phyloP scores from a whole-genome alignment of 1,140 invertebrate species.

The Rhizoglyphus robini region DNA sequence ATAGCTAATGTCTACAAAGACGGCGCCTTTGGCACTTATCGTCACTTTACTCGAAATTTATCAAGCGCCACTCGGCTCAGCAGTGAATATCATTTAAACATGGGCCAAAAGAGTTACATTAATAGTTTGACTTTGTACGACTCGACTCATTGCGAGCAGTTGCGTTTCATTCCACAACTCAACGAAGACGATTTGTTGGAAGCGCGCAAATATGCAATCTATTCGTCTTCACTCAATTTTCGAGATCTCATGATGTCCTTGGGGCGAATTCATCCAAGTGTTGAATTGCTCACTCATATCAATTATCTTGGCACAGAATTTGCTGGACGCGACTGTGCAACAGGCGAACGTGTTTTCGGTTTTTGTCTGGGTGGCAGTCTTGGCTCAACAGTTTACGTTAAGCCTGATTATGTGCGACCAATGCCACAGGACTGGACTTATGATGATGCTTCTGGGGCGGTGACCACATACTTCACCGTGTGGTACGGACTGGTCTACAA shows the following conservation, averaged over 20 bases:
- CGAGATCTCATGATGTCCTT: constrained; percentile 24
- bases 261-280: background rate
- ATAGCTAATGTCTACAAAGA: constrained; percentile 64
- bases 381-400: constrained; percentile 64
- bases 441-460: constrained; percentile 79
- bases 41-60: constrained; percentile 50
- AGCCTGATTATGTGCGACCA: constrained; percentile 76
- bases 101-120: constrained; percentile 66
- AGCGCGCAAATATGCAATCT: constrained; percentile 51
- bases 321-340: constrained; percentile 50
- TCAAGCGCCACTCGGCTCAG: constrained; percentile 36
- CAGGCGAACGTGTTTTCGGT: constrained; percentile 78
- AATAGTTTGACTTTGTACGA: constrained; percentile 86
- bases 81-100: constrained; percentile 58
- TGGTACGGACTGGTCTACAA: constrained; percentile 52
- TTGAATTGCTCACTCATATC: background rate
- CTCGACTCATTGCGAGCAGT: no score
- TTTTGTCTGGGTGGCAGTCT: constrained; percentile 74
- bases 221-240: constrained; percentile 28
- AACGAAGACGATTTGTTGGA: constrained; percentile 25
- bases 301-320: constrained; percentile 59
- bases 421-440: constrained; percentile 73
- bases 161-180: constrained; percentile 38
- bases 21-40: constrained; percentile 65
- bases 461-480: constrained; percentile 73